Base-by-base conservation (phyloP, 2,113 vertebrate genomes). In the Bungarus multicinctus region DNA sequence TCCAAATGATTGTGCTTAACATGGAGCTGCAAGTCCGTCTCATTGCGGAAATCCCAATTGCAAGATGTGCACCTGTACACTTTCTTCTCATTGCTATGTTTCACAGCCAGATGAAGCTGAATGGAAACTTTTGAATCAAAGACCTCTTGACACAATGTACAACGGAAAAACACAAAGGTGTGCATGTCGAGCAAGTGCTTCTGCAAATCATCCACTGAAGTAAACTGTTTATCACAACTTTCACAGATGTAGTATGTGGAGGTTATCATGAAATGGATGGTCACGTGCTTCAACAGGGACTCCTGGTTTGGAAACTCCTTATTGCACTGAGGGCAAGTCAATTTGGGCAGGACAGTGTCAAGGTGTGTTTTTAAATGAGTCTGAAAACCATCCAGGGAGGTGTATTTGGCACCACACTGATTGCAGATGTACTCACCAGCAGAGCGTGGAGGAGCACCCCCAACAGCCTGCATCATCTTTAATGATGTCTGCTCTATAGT, bases 101-200 rank as follows among this genome's bases (percentile, higher is more conserved):
- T 99, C 91, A 99, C 99, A 25, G 99, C 99, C 97, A 99, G 94
- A 96, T 99, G 99, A 60, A 99, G 98, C 92, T 99, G 99, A 92
- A 99, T 99, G 60, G 99, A 99, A 58, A 99, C 99, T 96, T 99
- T 99, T 4, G 99, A 99, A 98, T 99, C 99, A 53, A 99, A 99
- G 89, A 99, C 99, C 92, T 99, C 99, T 95, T 99, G 99, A 97
- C 99, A 99, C 91, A 99, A 97, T 57, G 99, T 99, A 95, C 99
- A 99, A 95, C 99, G 99, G 97, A 99, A 99, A 96, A 99, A 99
- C 93, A 99, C 99, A 1, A 99, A 99, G 0, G 99, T 99, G 94
- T 99, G 99, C 99, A 99, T 99, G 97, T 99, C 99, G 5, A 99
- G 97, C 34, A 99, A 97, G 96, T 99, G 99, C 96, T 99, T 99